Percentiles rank a stretch among this genome's conserved stretches.
These are phyloP conservation scores for Paramormyrops kingsleyae DNA, from an alignment of 2,113 vertebrate genomes.

Conservation along the genomic window DNA sequence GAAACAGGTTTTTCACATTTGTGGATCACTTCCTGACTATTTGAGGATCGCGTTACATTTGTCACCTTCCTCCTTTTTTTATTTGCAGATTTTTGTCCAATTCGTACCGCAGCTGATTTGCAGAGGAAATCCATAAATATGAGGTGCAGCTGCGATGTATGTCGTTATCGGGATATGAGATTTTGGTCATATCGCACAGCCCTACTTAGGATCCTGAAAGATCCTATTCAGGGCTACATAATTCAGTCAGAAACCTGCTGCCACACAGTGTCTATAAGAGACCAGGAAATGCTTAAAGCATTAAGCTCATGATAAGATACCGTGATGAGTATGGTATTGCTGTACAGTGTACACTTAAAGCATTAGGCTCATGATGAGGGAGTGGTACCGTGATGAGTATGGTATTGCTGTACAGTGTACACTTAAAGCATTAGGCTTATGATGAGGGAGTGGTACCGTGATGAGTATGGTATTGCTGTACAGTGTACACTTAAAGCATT, in stretches of 20 bases:
- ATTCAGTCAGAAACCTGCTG: background rate
- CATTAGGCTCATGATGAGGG: background rate
- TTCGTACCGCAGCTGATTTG: too few relatives aligned
- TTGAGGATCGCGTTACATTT: too few relatives aligned
- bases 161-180: too few relatives aligned
- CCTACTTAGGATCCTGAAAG: background rate
- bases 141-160: too few relatives aligned
- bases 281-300: background rate
- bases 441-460: background rate
- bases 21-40: too few relatives aligned
- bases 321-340: background rate
- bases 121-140: too few relatives aligned
- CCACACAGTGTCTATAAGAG: background rate
- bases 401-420: background rate
- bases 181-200: too few relatives aligned
- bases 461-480: background rate
- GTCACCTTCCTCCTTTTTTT: too few relatives aligned
- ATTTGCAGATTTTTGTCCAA: too few relatives aligned
- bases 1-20: too few relatives aligned
- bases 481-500: background rate
- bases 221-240: background rate
- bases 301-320: background rate
- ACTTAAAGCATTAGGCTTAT: too few relatives aligned
- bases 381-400: background rate
- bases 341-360: background rate